phyloP scores from a whole-genome alignment of 2,797 vertebrate genomes.

The Chlorospingus flavigularis region DNA sequence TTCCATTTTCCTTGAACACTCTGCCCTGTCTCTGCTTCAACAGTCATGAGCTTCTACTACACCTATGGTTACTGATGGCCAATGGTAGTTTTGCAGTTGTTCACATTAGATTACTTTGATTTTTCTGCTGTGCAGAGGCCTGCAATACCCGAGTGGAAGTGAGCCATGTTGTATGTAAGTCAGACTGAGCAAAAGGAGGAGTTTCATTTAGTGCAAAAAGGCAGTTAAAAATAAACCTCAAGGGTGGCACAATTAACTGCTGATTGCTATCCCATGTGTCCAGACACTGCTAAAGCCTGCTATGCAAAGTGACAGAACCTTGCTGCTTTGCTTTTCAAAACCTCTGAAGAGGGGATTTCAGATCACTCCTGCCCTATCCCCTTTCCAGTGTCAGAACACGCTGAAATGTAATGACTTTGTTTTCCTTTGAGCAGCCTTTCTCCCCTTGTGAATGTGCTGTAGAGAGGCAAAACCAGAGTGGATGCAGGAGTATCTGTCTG shows the following conservation, averaged over 20 bases:
- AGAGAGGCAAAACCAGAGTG: not conserved
- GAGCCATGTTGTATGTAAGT: not conserved
- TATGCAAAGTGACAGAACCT: accelerated
- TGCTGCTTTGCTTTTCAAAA: not conserved
- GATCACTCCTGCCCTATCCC: not conserved
- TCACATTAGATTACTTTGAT: not conserved
- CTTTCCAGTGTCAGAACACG: not conserved
- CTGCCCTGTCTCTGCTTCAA: not conserved
- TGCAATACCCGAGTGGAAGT: not conserved
- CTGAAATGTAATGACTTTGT: not conserved
- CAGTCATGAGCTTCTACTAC: not conserved
- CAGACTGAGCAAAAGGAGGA: not conserved
- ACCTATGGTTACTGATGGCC: not conserved
- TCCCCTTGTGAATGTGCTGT: not conserved
- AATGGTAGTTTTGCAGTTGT: not conserved
- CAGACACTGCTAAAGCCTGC: not conserved
- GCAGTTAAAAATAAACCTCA: not conserved
- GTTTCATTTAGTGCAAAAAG: not conserved
- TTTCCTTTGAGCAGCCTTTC: not conserved
- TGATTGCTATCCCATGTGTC: not conserved
- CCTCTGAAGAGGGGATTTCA: not conserved
- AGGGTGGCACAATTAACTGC: not conserved
- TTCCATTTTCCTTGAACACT: not conserved
- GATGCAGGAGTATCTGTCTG: not conserved
- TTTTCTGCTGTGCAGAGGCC: not conserved